These are phyloP conservation scores for Hecatera dysodea DNA, from an alignment of 2,888 invertebrate species.

Conservation along the genomic window DNA sequence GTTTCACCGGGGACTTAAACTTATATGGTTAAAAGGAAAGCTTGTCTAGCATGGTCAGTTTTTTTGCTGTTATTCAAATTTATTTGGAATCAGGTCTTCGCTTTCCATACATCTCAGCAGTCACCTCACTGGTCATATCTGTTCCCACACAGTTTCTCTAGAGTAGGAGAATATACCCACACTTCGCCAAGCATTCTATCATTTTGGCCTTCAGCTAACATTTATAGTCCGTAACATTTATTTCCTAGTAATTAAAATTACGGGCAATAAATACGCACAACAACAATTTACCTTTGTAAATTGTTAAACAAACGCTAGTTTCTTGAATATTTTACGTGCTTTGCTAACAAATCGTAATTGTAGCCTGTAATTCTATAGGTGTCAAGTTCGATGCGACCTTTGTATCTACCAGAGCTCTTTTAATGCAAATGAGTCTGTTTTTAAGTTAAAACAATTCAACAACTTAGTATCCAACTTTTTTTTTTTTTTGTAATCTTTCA, in stretches of 20 bases:
- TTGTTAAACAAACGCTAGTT: background rate
- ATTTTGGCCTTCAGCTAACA: background rate
- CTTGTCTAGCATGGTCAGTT: too few species aligned
- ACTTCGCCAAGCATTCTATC: background rate
- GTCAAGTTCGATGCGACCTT: slow-evolving; percentile 43
- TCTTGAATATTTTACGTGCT: slow-evolving; percentile 10
- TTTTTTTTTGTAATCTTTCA: background rate
- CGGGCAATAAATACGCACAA: too few species aligned
- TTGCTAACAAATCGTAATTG: slow-evolving; percentile 47
- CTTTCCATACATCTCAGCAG: background rate
- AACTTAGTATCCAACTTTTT: background rate
- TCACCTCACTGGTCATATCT: background rate
- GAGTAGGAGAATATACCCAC: too few species aligned
- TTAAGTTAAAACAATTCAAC: background rate
- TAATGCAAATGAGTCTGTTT: slow-evolving; percentile 8
- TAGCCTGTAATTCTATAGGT: slow-evolving; percentile 27
- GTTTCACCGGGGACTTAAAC: too few species aligned
- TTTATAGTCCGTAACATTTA: too few species aligned
- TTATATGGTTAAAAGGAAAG: too few species aligned
- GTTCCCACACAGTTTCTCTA: too few species aligned
- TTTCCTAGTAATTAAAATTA: background rate
- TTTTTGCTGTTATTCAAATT: too few species aligned
- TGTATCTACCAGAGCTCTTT: slow-evolving; percentile 22
- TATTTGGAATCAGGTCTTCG: too few species aligned
- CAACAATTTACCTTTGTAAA: too few species aligned